Conservation (phyloP, 2,888 invertebrate genomes). For the Heliconius ethilla region DNA sequence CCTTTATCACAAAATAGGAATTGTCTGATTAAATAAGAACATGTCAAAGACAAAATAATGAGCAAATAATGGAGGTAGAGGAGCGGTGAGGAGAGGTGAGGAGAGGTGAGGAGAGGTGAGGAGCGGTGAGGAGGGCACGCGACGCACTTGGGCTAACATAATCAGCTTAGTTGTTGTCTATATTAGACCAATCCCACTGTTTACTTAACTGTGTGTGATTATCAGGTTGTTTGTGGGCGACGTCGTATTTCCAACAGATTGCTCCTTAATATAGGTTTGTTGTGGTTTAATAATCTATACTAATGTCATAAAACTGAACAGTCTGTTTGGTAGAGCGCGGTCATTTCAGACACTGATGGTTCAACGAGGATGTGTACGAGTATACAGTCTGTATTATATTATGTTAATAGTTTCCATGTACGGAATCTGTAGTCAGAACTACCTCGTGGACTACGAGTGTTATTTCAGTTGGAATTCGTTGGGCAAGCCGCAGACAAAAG, state of each 20-base stretch:
- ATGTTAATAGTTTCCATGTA: too few relatives aligned
- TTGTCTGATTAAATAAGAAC: conserved; percentile 15
- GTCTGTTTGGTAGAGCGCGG: background rate
- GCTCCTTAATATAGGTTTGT: background rate
- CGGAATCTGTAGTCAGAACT: too few relatives aligned
- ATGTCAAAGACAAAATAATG: conserved; percentile 53
- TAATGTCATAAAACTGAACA: background rate
- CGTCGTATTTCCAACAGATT: background rate
- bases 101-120: background rate
- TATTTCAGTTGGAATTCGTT: too few relatives aligned
- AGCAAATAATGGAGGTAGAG: conserved; percentile 55
- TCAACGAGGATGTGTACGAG: background rate
- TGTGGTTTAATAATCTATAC: background rate
- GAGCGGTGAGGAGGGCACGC: conserved; percentile 51
- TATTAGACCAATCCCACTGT: conserved; percentile 47
- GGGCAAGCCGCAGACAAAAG: too few relatives aligned
- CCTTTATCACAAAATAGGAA: background rate
- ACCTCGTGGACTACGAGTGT: too few relatives aligned
- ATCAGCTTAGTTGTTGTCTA: conserved; percentile 60
- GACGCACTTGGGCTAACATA: conserved; percentile 70
- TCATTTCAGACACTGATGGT: background rate
- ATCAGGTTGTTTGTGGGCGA: background rate
- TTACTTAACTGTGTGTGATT: conserved; percentile 35
- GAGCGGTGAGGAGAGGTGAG: conserved; percentile 44
- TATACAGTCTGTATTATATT: background rate